Base-by-base conservation (phyloP, 2,797 vertebrate genomes). In the Clamator glandarius region DNA sequence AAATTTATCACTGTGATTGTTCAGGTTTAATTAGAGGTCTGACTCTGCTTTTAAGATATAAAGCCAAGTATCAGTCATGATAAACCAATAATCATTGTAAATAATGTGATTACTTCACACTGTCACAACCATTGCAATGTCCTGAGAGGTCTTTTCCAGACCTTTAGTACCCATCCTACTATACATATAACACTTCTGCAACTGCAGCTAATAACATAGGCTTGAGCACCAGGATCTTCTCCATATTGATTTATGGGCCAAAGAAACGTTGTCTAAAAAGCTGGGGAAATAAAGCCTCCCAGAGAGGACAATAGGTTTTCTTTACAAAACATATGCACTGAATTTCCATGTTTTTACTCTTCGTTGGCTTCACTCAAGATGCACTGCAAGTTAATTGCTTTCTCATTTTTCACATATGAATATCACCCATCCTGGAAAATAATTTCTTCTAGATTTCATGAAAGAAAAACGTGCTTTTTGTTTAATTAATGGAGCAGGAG, bases 271-370 rank as follows among this genome's bases (percentile, higher is more conserved):
- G 92, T 66, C 82, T 68, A 90, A 93, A 93, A 96, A 62, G 15
- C 33, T 92, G 46, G 20, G 82, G 76, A 93, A 94, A 93, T 61
- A 92, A 93, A 89, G 83, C 84, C 95, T 96, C 92, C 89, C 83
- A 91, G 82, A 87, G 89, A 94, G 87, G 91, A 94, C 84, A 96
- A 96, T 90, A 84, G 82, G 46, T 93, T 96, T 96, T 95, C 76
- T 96, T 90, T 84, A 86, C 50, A 95, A 94, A 95, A 94, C 91
- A 92, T 87, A 88, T 91, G 92, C 87, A 66, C 85, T 92, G 76
- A 87, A 96, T 92, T 95, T 92, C 77, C 46, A 91, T 78, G 89
- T 70, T 92, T 88, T 92, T 85, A 64, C 46, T 81, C 87, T 85
- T 85, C 59, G 4, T 78, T 11, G 5, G 31, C 90, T 91, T 95